phyloP scores from a whole-genome alignment of 2,888 invertebrate genomes.

The Heteromyza rotundicornis region DNA sequence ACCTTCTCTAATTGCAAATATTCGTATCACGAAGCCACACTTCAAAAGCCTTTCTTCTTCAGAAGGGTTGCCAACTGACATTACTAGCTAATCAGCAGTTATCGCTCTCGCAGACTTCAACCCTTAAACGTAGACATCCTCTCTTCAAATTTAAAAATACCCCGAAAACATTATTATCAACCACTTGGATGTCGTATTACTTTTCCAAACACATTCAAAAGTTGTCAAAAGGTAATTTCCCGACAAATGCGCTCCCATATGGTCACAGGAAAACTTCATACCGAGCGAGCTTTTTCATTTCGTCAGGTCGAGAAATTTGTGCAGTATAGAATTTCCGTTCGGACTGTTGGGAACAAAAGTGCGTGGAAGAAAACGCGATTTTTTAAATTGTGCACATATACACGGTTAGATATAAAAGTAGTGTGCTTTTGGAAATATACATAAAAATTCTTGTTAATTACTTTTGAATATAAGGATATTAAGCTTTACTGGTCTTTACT shows the following conservation, averaged over 20 bases:
- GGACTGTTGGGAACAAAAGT: not conserved
- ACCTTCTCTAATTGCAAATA: not conserved
- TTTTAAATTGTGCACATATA: not conserved
- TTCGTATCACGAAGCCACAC: no score
- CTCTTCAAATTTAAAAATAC: not conserved
- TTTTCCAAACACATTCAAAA: no score
- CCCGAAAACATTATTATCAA: not conserved
- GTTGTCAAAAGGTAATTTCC: no score
- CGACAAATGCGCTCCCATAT: not conserved
- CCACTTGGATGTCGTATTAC: not conserved
- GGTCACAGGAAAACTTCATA: not conserved
- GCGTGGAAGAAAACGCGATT: not conserved
- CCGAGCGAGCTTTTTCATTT: not conserved
- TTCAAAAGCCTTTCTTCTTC: no score
- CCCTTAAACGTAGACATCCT: not conserved
- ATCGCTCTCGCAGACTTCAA: not conserved
- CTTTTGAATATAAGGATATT: not conserved
- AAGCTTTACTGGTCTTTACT: not conserved
- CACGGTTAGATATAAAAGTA: not conserved
- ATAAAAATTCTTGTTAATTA: not conserved
- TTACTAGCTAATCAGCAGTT: no score
- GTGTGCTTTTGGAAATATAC: not conserved
- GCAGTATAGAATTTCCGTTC: constrained; percentile 14
- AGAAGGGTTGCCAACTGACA: no score
- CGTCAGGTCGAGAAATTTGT: not conserved